phyloP scores from a whole-genome alignment of 2,797 vertebrate genomes.

The Vipera latastei region DNA sequence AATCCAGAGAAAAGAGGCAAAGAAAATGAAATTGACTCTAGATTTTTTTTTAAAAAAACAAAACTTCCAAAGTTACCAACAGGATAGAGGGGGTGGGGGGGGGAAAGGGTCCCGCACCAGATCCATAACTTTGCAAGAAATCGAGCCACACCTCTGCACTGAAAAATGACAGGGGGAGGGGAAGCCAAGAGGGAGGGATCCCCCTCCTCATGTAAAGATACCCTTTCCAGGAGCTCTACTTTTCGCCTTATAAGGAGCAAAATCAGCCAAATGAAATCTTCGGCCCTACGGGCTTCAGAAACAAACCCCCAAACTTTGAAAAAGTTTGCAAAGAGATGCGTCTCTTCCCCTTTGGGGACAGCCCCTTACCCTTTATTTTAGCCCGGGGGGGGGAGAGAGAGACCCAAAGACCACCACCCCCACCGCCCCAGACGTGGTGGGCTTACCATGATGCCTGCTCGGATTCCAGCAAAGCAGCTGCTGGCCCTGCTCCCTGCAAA shows the following conservation, averaged over 20 bases:
- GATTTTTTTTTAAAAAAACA: too few relatives aligned
- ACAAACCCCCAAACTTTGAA: not conserved
- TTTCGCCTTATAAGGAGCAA: slow-evolving; percentile 36
- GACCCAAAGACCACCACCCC: not conserved
- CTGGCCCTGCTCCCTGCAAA: slow-evolving; percentile 10
- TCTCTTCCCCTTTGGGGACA: not conserved
- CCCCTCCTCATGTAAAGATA: not conserved
- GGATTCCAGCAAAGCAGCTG: slow-evolving; percentile 28
- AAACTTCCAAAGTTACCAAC: not conserved
- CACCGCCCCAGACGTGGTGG: not conserved
- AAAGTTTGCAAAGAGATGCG: not conserved
- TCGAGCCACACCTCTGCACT: not conserved
- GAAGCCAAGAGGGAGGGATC: not conserved
- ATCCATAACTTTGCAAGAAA: slow-evolving; percentile 7
- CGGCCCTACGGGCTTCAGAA: not conserved
- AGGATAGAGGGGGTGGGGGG: not conserved
- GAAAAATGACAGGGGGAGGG: too few relatives aligned
- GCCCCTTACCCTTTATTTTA: too few relatives aligned
- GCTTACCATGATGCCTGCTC: slow-evolving; percentile 21
- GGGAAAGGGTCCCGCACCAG: not conserved
- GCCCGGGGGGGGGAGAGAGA: too few relatives aligned
- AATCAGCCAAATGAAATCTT: not conserved
- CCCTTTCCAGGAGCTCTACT: not conserved
- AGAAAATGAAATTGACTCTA: not conserved
- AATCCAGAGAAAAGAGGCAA: not conserved